These are phyloP conservation scores for Gymnobelideus leadbeateri DNA, from an alignment of 2,113 vertebrate species.

Conservation along the genomic window DNA sequence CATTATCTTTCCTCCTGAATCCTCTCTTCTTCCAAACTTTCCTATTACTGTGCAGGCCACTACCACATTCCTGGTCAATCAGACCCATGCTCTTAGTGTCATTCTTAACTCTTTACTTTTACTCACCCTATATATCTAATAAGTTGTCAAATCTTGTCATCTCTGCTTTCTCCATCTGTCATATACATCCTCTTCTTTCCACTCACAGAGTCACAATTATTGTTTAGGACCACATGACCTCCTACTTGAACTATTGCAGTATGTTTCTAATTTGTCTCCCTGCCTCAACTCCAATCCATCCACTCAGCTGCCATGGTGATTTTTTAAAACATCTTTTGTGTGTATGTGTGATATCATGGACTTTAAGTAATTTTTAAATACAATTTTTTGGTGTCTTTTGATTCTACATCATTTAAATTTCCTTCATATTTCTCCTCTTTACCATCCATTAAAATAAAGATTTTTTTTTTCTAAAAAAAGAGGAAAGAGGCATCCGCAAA, in stretches of 20 bases:
- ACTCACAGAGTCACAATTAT: neutral
- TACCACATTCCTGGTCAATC: neutral
- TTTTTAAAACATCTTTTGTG: neutral
- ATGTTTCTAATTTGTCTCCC: neutral
- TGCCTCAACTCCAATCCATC: neutral
- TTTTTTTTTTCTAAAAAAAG: neutral
- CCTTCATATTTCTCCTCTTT: neutral
- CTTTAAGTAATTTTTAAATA: neutral
- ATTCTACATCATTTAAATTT: neutral
- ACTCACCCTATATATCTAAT: neutral
- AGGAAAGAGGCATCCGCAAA: neutral
- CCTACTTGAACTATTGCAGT: neutral
- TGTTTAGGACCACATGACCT: neutral
- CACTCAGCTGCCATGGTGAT: neutral
- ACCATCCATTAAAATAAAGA: neutral
- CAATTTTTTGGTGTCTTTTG: neutral
- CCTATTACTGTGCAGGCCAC: neutral
- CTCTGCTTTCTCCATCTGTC: neutral
- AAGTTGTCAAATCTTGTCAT: neutral
- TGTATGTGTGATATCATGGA: neutral
- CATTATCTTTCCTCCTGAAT: neutral
- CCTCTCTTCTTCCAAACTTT: neutral
- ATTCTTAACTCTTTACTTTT: neutral
- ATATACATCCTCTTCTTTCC: neutral
- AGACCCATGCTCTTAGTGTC: neutral